These are phyloP conservation scores for Endomychus coccineus DNA, from an alignment of 2,888 invertebrate species.

Conservation along the genomic window DNA sequence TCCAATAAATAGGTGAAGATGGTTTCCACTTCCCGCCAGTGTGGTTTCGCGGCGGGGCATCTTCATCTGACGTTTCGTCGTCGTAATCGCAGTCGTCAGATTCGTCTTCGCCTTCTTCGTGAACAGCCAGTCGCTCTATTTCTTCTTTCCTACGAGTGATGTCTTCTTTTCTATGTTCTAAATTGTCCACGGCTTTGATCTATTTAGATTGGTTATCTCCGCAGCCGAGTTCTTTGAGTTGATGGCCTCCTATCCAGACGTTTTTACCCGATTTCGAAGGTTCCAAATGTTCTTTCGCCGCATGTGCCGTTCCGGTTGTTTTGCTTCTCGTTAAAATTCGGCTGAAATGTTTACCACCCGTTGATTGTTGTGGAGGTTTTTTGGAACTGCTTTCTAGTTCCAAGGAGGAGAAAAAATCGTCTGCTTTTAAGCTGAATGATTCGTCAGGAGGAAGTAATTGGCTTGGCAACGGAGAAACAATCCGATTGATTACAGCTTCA, in stretches of 20 bases:
- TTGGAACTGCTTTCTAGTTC: slow-evolving; percentile 69
- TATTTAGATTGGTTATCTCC: slow-evolving; percentile 55
- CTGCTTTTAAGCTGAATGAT: slow-evolving; percentile 63
- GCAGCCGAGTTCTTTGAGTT: slow-evolving; percentile 48
- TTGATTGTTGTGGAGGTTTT: slow-evolving; percentile 42
- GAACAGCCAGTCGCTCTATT: slow-evolving; percentile 35
- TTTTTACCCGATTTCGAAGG: slow-evolving; percentile 46
- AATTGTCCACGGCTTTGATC: slow-evolving; percentile 58
- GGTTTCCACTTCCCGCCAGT: slow-evolving; percentile 74
- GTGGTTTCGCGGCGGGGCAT: slow-evolving; percentile 49
- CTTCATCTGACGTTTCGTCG: slow-evolving; percentile 38
- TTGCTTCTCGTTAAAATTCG: slow-evolving; percentile 45
- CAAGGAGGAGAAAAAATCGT: slow-evolving; percentile 79
- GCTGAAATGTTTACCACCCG: slow-evolving; percentile 42
- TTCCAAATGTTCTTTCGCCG: slow-evolving; percentile 25
- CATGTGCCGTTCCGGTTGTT: slow-evolving; percentile 37
- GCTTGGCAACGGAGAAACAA: slow-evolving; percentile 34
- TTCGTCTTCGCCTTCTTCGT: slow-evolving; percentile 34
- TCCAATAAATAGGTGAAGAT: slow-evolving; percentile 42
- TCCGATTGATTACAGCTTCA: too few species aligned
- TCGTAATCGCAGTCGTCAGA: slow-evolving; percentile 42
- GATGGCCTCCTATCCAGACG: slow-evolving; percentile 56
- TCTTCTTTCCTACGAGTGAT: slow-evolving; percentile 42
- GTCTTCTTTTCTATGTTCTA: slow-evolving; percentile 52
- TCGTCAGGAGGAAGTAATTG: slow-evolving; percentile 40